Base-by-base conservation (phyloP, 2,888 invertebrate genomes). In the Ochropleura plecta region DNA sequence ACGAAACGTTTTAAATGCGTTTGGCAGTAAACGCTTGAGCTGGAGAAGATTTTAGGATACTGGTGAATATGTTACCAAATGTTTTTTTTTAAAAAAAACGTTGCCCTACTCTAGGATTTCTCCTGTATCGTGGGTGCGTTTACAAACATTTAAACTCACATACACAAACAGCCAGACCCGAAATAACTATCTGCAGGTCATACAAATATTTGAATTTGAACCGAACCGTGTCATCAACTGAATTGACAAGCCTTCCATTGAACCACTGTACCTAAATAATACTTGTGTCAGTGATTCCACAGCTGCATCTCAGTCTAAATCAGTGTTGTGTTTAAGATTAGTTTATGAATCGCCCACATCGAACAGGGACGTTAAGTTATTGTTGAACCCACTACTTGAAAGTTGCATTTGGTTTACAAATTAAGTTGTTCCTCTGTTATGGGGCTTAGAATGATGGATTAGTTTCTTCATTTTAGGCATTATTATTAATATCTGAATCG, bases 401-500 rank as follows among this genome's bases (percentile, higher is more conserved):
- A 55, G 62, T 51, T 68, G 46, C 66, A 82, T 82, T 82, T 82
- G 84, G 80, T 79, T 82, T 48, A 82, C 84, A 82, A 83, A 82
- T 82, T 80, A 80, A 76, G 20, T 67, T 72, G 76, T 82, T 70
- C n/a, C 51, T 57, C 46, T 72, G n/a, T 73, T 70, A 55, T 46
- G 42, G 53, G 14, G 59, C 9, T 78, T 69, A 63, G 68, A 78
- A 81, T 70, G 46, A 62, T 46, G 44, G 53, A 70, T 78, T 48
- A 14, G n/a, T 40, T 42, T 49, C 57, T 78, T 53, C n/a, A 40
- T 69, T 66, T 48, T 73, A 68, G 16, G 55, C 12, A 57, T 42
- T 78, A 46, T 46, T 78, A 20, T 51, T 82, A 20, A 51, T 67
- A n/a, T 70, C 6, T 40, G 20, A n/a, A 57, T 60, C 7, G 16